Percentiles rank a stretch among this genome's conserved stretches.
These are phyloP conservation scores for Blastobasis lacticolella DNA, from an alignment of 2,888 invertebrate species.

Conservation along the genomic window DNA sequence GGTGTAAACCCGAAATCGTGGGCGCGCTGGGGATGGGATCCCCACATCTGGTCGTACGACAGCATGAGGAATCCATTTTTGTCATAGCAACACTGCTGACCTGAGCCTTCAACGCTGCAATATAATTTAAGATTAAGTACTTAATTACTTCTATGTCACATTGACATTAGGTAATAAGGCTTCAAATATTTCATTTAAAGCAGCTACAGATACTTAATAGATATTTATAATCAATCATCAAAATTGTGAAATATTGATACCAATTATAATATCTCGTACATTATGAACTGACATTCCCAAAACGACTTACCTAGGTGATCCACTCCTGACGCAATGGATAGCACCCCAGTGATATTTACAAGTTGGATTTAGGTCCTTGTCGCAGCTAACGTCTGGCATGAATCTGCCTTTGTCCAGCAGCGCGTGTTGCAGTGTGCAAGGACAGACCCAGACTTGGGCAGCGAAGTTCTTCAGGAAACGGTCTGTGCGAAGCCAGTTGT, in stretches of 20 bases:
- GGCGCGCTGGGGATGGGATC: conserved; percentile 87
- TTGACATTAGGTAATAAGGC: too few relatives aligned
- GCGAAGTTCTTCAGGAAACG: conserved; percentile 89
- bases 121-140: too few relatives aligned
- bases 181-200: too few relatives aligned
- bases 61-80: conserved; percentile 92
- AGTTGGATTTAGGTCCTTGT: conserved; percentile 90
- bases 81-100: conserved; percentile 98
- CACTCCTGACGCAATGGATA: conserved; percentile 93
- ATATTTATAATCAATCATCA: too few relatives aligned
- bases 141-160: too few relatives aligned
- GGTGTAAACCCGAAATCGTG: conserved; percentile 94
- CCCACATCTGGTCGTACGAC: conserved; percentile 97
- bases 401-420: conserved; percentile 93
- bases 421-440: conserved; percentile 94
- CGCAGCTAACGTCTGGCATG: conserved; percentile 92
- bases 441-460: conserved; percentile 88
- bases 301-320: conserved; percentile 83
- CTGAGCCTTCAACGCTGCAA: conserved; percentile 87
- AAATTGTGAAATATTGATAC: too few relatives aligned
- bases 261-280: too few relatives aligned
- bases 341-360: conserved; percentile 93
- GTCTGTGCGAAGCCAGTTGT: conserved; percentile 92
- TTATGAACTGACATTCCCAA: too few relatives aligned
- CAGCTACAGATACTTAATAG: too few relatives aligned